Evolutionary conservation across 2,113 vertebrate species (phyloP).

Genomic region (Zosterops hypoxanthus): DNA sequence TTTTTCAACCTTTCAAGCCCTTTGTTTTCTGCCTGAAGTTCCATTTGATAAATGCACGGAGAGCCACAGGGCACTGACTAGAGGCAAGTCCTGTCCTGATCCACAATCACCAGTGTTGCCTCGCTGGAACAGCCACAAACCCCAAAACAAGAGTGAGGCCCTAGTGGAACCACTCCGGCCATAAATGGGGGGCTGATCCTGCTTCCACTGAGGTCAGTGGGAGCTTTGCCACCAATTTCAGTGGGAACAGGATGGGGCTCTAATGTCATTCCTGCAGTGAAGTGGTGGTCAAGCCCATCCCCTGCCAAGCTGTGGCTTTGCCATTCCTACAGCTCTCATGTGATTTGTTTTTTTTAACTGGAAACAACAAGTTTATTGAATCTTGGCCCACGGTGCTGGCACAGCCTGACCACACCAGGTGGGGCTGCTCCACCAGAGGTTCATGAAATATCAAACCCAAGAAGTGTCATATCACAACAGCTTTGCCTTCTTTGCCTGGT

Average conservation of each 20-base stretch:
- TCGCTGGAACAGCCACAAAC: background rate
- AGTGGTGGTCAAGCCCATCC: background rate
- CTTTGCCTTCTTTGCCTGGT: background rate
- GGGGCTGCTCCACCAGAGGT: background rate
- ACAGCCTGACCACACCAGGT: background rate
- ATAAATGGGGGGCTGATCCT: background rate
- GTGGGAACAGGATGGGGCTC: background rate
- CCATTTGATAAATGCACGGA: conserved; percentile 20
- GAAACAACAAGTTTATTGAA: background rate
- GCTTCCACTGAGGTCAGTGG: background rate
- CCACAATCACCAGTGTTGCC: background rate
- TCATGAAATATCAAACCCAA: background rate
- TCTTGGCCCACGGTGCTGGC: rapidly evolving
- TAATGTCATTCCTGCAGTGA: background rate
- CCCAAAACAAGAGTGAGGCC: background rate
- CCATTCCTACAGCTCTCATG: background rate
- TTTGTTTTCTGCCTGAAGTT: conserved; percentile 65
- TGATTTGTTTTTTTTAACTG: background rate
- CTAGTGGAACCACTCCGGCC: background rate
- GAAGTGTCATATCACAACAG: background rate
- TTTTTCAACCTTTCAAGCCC: conserved; percentile 60
- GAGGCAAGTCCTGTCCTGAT: background rate
- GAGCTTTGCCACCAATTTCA: conserved; percentile 6
- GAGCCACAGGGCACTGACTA: conserved; percentile 43
- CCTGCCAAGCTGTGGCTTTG: background rate